Base-by-base conservation (phyloP, 2,888 invertebrate species). In the Sympetrum striolatum region DNA sequence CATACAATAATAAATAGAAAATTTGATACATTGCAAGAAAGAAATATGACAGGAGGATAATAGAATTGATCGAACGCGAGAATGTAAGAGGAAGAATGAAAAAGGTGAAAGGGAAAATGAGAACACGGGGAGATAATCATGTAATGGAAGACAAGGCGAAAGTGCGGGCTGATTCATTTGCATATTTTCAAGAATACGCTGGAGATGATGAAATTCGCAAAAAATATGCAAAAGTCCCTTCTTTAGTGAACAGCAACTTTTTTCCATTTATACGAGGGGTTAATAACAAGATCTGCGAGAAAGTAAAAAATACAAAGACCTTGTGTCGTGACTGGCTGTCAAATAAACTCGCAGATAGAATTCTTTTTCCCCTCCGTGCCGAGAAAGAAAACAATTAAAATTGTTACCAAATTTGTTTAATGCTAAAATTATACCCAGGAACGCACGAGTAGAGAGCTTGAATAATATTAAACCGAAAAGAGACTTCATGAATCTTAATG, bases 251-350 rank as follows among this genome's bases (percentile, higher is more conserved):
- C 37, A 37, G 37, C 18, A 80, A 80, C 18, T 58, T 82, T 58
- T 82, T 82, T 31, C 18, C 35, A 82, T 82, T 82, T 53, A 58
- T 53, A 58, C 35, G 18, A 58, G 31, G 82, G 82, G 82, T 53
- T 82, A 82, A 82, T 58, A 82, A 86, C 86, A 60, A 86, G 35
- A 86, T 86, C 86, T n/a, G 60, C 60, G 86, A 86, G 53, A 53
- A 53, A n/a, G 86, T 25, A 86, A 60, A 86, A 64, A 37, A 86
- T 64, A 86, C 31, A 86, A 48, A 82, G 31, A 53, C 8, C 8
- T 58, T 31, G 53, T 44, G 82, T 58, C 82, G 35, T 35, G 64
- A 86, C 86, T n/a, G 35, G 82, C 82, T 86, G 86, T 39, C 86
- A 86, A 86, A 86, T 86, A 64, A 86, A 86, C 86, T 86, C 86